phyloP scores from a whole-genome alignment of 2,888 invertebrate genomes.

The Cepaea hortensis region DNA sequence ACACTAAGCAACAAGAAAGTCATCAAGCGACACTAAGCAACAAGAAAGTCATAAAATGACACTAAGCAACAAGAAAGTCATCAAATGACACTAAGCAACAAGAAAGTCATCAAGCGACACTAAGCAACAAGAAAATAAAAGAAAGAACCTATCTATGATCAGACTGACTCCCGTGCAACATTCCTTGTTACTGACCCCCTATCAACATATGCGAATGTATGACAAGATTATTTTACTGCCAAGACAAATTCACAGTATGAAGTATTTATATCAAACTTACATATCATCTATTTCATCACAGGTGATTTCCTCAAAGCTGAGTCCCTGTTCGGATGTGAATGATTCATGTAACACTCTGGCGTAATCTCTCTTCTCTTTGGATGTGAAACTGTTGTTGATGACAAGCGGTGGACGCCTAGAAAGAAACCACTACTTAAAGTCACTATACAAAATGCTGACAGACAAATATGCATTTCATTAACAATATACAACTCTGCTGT shows the following conservation, averaged over 20 bases:
- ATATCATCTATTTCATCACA: conserved; percentile 45
- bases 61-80: too few species aligned
- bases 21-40: too few species aligned
- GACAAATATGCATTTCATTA: neutral
- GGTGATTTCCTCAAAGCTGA: conserved; percentile 24
- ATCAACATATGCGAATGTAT: neutral
- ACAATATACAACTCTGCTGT: neutral
- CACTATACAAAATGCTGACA: too few species aligned
- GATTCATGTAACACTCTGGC: conserved; percentile 35
- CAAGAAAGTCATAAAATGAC: too few species aligned
- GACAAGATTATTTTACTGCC: neutral
- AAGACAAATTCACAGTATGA: neutral
- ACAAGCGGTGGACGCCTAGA: neutral
- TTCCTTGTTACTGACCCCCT: too few species aligned
- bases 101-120: too few species aligned
- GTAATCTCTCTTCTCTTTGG: conserved; percentile 37
- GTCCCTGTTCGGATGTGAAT: conserved; percentile 1
- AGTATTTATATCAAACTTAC: conserved; percentile 13
- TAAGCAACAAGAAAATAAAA: too few species aligned
- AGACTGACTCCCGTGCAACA: too few species aligned
- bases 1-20: too few species aligned
- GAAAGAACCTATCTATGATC: too few species aligned
- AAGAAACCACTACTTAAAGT: neutral
- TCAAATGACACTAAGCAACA: too few species aligned
- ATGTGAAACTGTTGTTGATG: conserved; percentile 13